Evolutionary conservation across 92 coral and sea anemone genomes (phyloP), one percentile per base, ranked within the genome.

Genomic region (Parazoanthus darwini): DNA sequence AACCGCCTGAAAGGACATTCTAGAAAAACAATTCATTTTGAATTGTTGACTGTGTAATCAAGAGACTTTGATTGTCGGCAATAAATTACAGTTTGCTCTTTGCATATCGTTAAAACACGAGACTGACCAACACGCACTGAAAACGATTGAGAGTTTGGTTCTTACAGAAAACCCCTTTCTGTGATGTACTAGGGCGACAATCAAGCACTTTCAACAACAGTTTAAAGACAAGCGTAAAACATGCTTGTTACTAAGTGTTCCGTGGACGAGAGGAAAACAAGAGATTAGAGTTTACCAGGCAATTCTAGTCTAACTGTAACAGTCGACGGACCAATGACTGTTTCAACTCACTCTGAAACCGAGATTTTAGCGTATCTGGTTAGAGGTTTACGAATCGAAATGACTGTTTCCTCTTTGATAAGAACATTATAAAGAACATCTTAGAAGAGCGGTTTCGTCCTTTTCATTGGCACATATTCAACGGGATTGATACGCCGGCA

Each of bases 1-100:
- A 35, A 76, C 38, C 80, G 80, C 54, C 48, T 42, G 50, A 76
- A 39, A 44, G 80, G 80, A n/a, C 9, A 76, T 76, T 76, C 43
- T 38, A 38, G 79, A 76, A 76, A 76, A 39, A 76, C 46, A 38
- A 76, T 36, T 76, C 23, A 39, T 44, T 76, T 76, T 76, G 70
- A 63, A 63, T 58, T 58, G 66, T 58, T 58, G 66, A 15, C 66
- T 58, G 22, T 58, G 66, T 58, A 58, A 58, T 58, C 16, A 20
- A 23, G 66, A 58, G 3, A 18, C 70, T 63, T 63, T 63, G 26
- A 22, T 63, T 63, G 70, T 63, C 70, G 70, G 70, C 70, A 63
- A 20, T 63, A 63, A 18, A 63, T 63, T 26, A 63, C 26, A 22
- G n/a, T 1, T 26, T 23, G 70, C 25, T 63, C 70, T 0, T 63